Evolutionary conservation across 1,140 invertebrate genomes (phyloP).

Genomic region (Eumeta japonica): DNA sequence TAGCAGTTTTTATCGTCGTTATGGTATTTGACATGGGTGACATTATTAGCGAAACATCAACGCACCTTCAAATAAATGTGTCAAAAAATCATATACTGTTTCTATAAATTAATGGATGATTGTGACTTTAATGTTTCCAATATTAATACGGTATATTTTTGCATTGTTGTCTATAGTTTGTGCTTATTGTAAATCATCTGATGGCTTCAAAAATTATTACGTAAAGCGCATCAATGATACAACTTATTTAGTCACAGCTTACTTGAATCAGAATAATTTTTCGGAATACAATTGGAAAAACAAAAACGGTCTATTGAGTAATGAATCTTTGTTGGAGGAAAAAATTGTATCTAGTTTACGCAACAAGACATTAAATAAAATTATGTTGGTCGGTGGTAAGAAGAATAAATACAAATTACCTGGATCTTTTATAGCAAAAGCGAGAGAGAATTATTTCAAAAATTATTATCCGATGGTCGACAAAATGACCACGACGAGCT

Average conservation of each 20-base stretch:
- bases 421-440: constrained; percentile 23
- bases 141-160: constrained; percentile 20
- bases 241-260: constrained; percentile 33
- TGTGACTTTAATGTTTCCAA: constrained; percentile 28
- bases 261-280: no score
- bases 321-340: no score
- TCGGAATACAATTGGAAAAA: constrained; percentile 23
- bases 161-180: constrained; percentile 20
- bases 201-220: constrained; percentile 31
- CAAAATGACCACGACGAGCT: constrained; percentile 6
- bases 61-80: no score
- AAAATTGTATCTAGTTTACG: no score
- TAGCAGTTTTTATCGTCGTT: no score
- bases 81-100: no score
- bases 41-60: no score
- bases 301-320: no score
- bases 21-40: no score
- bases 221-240: constrained; percentile 35
- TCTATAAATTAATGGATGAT: no score
- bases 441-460: constrained; percentile 35
- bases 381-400: constrained; percentile 19
- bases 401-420: constrained; percentile 17
- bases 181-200: constrained; percentile 16
- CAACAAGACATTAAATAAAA: no score
- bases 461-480: constrained; percentile 17